Conservation (phyloP, 2,888 invertebrate genomes). For the Aporophyla lueneburgensis region DNA sequence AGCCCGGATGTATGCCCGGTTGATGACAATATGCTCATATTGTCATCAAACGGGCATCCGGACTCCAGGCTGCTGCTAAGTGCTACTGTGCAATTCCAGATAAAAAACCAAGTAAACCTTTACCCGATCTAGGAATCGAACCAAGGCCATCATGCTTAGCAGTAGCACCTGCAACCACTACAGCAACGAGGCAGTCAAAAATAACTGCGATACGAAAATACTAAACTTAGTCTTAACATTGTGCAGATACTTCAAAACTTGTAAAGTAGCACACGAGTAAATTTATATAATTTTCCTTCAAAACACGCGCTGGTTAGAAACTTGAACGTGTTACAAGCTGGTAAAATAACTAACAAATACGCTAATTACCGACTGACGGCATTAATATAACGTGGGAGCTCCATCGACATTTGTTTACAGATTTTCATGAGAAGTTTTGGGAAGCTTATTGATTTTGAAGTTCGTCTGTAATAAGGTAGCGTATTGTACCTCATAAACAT, state of each 20-base stretch:
- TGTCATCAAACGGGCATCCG: not conserved
- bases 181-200: too few species aligned
- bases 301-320: slow-evolving; percentile 20
- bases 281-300: slow-evolving; percentile 18
- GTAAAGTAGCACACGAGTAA: slow-evolving; percentile 2
- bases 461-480: not conserved
- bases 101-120: not conserved
- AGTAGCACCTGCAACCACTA: too few species aligned
- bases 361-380: slow-evolving; percentile 42
- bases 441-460: slow-evolving; percentile 16
- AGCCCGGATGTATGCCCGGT: too few species aligned
- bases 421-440: slow-evolving; percentile 17
- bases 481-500: not conserved
- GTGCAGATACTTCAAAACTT: slow-evolving; percentile 18
- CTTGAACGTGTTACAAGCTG: slow-evolving; percentile 22
- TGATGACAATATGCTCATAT: too few species aligned
- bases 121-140: not conserved
- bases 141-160: not conserved
- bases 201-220: not conserved
- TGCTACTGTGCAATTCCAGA: not conserved
- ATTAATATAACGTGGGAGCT: slow-evolving; percentile 11
- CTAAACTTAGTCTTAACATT: slow-evolving; percentile 1
- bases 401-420: not conserved
- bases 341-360: slow-evolving; percentile 30
- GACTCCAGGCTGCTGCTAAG: not conserved